phyloP scores from a whole-genome alignment of 2,797 vertebrate species.

The Galagoides demidoff region DNA sequence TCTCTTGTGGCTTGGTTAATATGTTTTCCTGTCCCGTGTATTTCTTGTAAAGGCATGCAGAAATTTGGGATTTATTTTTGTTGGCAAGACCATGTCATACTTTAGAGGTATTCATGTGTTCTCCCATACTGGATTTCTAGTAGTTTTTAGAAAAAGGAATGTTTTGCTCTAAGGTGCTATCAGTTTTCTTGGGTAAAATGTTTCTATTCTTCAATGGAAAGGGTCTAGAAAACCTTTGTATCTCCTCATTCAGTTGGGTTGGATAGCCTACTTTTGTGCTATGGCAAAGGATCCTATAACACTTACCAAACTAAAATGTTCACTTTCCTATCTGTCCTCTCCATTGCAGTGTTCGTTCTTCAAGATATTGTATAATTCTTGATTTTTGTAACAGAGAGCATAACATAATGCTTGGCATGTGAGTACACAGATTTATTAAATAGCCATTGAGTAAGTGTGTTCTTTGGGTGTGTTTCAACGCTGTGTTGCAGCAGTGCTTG shows the following conservation, averaged over 20 bases:
- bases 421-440: neutral
- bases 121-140: slow-evolving; percentile 10
- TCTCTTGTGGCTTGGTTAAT: neutral
- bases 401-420: neutral
- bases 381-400: slow-evolving; percentile 4
- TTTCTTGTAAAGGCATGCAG: neutral
- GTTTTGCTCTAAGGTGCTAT: neutral
- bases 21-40: neutral
- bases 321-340: neutral
- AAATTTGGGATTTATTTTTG: neutral
- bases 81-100: neutral
- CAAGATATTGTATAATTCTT: neutral
- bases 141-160: slow-evolving; percentile 16
- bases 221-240: neutral
- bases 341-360: neutral
- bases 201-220: neutral
- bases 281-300: neutral
- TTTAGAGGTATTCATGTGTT: neutral
- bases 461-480: neutral
- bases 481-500: neutral
- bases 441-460: neutral
- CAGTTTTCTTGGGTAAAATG: neutral
- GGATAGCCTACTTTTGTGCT: neutral
- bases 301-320: neutral
- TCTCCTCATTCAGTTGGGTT: neutral